Percentiles rank a stretch among this genome's conserved stretches.
phyloP scores from a whole-genome alignment of 2,888 invertebrate species.

The Noctua janthina region DNA sequence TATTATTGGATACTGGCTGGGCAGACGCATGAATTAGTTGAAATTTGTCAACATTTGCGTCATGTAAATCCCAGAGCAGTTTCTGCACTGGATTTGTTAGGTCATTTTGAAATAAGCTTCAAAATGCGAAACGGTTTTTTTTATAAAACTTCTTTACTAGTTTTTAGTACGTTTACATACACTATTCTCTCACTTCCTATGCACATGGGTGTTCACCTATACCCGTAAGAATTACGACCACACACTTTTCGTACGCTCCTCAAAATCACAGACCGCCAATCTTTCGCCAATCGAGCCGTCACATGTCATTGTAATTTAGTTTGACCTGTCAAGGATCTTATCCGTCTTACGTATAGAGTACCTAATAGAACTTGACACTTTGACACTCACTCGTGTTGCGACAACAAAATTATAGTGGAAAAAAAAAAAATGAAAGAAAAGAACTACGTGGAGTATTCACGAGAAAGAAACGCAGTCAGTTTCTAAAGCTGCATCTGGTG shows the following conservation, averaged over 20 bases:
- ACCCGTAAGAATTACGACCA: neutral
- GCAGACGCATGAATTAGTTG: neutral
- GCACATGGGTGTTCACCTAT: neutral
- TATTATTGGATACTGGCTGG: neutral
- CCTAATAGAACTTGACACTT: constrained; percentile 18
- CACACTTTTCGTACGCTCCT: neutral
- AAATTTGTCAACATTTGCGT: constrained; percentile 18
- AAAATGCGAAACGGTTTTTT: neutral
- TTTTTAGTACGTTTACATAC: neutral
- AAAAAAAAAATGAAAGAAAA: neutral
- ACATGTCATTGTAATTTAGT: constrained; percentile 33
- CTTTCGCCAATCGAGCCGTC: constrained; percentile 12
- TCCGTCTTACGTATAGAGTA: constrained; percentile 23
- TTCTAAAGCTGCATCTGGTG: neutral
- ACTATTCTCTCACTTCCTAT: neutral
- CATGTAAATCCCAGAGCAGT: neutral
- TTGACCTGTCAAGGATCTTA: constrained; percentile 43
- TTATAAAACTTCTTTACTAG: too few relatives aligned
- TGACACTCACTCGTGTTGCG: neutral
- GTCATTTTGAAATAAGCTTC: neutral
- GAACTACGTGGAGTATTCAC: neutral
- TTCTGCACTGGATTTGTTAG: neutral
- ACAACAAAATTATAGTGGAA: too few relatives aligned
- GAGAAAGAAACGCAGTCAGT: neutral
- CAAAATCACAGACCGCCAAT: neutral